Conservation (phyloP, 2,888 invertebrate species). For the Lasioglossum marginatum region DNA sequence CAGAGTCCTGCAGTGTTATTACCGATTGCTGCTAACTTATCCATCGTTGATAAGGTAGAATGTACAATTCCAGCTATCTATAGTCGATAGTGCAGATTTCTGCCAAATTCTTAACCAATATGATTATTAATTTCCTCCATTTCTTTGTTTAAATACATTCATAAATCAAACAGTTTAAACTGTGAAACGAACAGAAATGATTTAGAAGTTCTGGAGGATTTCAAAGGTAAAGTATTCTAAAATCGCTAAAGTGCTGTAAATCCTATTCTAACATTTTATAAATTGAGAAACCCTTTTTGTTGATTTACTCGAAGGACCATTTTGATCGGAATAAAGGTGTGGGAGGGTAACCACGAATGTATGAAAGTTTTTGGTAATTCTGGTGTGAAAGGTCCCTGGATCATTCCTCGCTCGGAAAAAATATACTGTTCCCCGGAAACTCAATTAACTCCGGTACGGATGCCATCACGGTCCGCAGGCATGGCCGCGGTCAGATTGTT, state of each 20-base stretch:
- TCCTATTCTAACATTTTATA: not conserved
- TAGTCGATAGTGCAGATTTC: slow-evolving; percentile 36
- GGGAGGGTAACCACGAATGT: too few relatives aligned
- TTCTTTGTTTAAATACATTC: not conserved
- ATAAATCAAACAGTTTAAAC: not conserved
- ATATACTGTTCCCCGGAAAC: slow-evolving; percentile 48
- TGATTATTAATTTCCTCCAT: not conserved
- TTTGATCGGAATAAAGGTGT: not conserved
- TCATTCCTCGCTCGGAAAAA: slow-evolving; percentile 15
- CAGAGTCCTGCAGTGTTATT: slow-evolving; percentile 32
- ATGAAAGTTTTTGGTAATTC: not conserved
- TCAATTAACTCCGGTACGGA: slow-evolving; percentile 56
- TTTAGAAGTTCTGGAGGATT: not conserved
- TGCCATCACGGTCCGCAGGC: slow-evolving; percentile 56
- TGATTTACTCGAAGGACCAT: not conserved
- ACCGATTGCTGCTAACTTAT: slow-evolving; percentile 34
- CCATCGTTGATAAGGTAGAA: not conserved
- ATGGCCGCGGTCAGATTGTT: slow-evolving; percentile 69
- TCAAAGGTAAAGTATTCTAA: not conserved
- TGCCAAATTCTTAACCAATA: not conserved
- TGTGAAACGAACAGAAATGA: not conserved
- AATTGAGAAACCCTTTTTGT: not conserved
- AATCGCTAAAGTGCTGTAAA: not conserved
- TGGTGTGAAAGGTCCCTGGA: not conserved
- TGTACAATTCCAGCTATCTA: not conserved